Evolutionary conservation across 1,140 invertebrate genomes (phyloP).

Genomic region (Drosophila pruinosa): DNA sequence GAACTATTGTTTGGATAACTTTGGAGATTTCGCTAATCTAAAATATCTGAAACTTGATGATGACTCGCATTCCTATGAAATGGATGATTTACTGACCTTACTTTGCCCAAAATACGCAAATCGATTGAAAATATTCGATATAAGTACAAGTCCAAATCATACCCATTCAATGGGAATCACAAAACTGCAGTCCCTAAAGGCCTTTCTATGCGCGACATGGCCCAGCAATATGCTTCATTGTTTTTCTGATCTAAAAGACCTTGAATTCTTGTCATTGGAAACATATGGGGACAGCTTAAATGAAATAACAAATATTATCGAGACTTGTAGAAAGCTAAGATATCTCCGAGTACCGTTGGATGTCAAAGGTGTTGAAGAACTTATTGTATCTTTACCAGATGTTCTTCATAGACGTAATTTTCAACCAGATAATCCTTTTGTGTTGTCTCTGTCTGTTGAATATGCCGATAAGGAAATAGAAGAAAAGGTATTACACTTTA

Average conservation of each 20-base stretch:
- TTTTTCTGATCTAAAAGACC: background rate
- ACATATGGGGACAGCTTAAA: background rate
- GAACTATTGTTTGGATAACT: background rate
- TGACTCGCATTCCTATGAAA: background rate
- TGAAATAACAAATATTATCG: background rate
- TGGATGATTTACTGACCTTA: background rate
- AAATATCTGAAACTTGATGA: slow-evolving; percentile 8
- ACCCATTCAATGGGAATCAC: background rate
- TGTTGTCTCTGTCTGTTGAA: background rate
- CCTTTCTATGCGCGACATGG: slow-evolving; percentile 4
- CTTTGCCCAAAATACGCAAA: background rate
- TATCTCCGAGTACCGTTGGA: slow-evolving; percentile 4
- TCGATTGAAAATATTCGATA: slow-evolving; percentile 11
- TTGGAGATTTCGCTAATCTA: background rate
- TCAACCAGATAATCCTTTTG: background rate
- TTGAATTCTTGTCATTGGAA: slow-evolving; percentile 6
- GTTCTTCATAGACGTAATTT: background rate
- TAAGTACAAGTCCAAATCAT: background rate
- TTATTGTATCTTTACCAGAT: background rate
- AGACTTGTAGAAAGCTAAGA: background rate
- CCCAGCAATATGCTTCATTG: background rate
- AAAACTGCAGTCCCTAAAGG: background rate
- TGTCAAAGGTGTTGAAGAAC: background rate
- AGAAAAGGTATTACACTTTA: background rate
- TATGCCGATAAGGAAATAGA: background rate